Percentiles rank a stretch among this genome's conserved stretches.
Evolutionary conservation across 2,797 vertebrate genomes (phyloP).

Genomic region (Halcyon smyrnensis): DNA sequence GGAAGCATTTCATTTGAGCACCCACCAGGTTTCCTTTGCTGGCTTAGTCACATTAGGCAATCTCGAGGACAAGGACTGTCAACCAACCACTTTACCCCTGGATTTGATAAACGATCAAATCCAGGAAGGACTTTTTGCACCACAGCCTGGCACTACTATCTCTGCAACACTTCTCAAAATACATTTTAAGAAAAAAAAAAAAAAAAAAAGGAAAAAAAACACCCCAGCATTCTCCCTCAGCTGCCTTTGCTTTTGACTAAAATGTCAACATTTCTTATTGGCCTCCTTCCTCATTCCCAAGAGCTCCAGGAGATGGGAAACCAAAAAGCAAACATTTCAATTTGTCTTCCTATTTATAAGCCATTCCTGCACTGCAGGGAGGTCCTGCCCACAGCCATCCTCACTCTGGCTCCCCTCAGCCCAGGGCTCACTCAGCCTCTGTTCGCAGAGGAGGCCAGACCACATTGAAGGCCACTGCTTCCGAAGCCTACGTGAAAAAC

Average conservation of each 20-base stretch:
- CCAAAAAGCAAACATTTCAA: not conserved
- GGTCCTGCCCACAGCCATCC: not conserved
- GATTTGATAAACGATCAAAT: not conserved
- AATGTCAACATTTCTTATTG: not conserved
- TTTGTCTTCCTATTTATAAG: not conserved
- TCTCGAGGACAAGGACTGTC: not conserved
- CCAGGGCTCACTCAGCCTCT: not conserved
- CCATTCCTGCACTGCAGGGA: accelerated
- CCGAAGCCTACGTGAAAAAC: not conserved
- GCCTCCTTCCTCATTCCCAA: not conserved
- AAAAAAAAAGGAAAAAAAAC: not conserved
- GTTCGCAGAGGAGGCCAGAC: not conserved
- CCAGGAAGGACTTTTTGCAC: not conserved
- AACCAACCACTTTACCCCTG: not conserved
- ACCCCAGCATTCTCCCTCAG: not conserved
- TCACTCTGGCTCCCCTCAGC: not conserved
- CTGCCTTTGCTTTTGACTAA: not conserved
- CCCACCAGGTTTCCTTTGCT: not conserved
- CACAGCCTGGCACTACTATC: not conserved
- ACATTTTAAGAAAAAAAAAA: not conserved
- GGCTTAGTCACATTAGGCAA: not conserved
- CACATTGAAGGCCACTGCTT: not conserved
- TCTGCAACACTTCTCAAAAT: not conserved
- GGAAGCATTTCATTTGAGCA: not conserved
- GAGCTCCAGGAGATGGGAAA: not conserved